Conservation (phyloP, 2,113 vertebrate species). For the Acinonyx jubatus region DNA sequence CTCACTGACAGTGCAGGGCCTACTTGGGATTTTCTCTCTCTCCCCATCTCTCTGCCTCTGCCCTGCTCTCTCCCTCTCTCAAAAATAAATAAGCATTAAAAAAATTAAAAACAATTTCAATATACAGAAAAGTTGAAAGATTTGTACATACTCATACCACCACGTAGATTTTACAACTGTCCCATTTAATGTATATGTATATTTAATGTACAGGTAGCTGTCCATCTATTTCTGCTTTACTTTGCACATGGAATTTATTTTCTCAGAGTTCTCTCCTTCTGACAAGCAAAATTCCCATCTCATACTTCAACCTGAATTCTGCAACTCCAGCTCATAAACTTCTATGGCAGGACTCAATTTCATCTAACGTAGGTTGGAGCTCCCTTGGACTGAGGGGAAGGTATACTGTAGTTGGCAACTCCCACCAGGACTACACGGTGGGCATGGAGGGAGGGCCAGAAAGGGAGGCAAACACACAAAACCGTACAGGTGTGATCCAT, state of each 20-base stretch:
- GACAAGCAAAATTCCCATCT: not conserved
- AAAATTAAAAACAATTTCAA: not conserved
- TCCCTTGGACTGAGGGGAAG: not conserved
- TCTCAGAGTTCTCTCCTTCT: not conserved
- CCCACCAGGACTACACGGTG: not conserved
- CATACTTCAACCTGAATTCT: not conserved
- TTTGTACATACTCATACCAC: not conserved
- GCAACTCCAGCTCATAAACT: not conserved
- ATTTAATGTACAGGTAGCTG: not conserved
- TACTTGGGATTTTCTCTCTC: too few relatives aligned
- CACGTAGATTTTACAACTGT: not conserved
- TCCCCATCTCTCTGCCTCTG: too few relatives aligned
- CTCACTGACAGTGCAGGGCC: too few relatives aligned
- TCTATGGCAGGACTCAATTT: not conserved
- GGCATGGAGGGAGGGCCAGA: not conserved
- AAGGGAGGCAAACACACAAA: not conserved
- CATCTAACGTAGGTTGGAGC: not conserved
- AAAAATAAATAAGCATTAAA: too few relatives aligned
- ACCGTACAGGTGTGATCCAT: not conserved
- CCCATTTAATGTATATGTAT: not conserved
- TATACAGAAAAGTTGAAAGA: not conserved
- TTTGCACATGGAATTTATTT: not conserved
- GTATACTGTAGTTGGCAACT: not conserved
- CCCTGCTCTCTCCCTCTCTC: too few relatives aligned
- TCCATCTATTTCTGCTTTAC: not conserved